Evolutionary conservation across 2,888 invertebrate genomes (phyloP), one percentile per base, ranked within the genome.

Genomic region (Tiliacea citrago): DNA sequence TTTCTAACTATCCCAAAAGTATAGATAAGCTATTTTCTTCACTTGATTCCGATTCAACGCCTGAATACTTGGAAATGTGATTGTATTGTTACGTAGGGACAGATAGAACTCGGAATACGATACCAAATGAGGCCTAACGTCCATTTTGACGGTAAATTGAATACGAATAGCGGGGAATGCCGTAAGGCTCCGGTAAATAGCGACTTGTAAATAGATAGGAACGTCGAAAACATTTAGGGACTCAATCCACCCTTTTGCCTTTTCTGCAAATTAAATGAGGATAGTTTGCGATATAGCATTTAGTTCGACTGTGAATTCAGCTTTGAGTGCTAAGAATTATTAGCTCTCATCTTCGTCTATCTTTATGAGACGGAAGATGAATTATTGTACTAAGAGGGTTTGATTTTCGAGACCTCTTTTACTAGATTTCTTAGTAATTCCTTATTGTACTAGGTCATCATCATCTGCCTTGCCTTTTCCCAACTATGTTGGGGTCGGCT

Each of bases 101-200:
- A 73, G 75, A 87, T 90, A 86, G 86, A 86, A 85, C 83, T 84
- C 80, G 88, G 86, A 90, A 91, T 91, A 89, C 91, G 90, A 89
- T 89, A 89, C 90, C 90, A 93, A 94, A 94, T 93, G 93, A 92
- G 90, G 90, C 93, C 90, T 91, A 91, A 91, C 91, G 92, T 92
- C 93, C 93, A 93, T 93, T 94, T 94, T 92, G 92, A 92, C 92
- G 92, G 93, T 92, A 94, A 95, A 96, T 96, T 95, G 95, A 96
- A 96, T 95, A 92, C 91, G 91, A 94, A 95, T 93, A 89, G 94
- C 91, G 85, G 87, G 86, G 91, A 92, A 92, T 92, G 84, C 65
- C 87, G 86, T 86, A 82, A 88, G 87, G 85, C 82, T 90, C 91
- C 90, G 87, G 93, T 93, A 95, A 95, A 95, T 93, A 93, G 93